These are phyloP conservation scores for Agonopterix subpropinquella DNA, from an alignment of 2,888 invertebrate species.

Conservation along the genomic window DNA sequence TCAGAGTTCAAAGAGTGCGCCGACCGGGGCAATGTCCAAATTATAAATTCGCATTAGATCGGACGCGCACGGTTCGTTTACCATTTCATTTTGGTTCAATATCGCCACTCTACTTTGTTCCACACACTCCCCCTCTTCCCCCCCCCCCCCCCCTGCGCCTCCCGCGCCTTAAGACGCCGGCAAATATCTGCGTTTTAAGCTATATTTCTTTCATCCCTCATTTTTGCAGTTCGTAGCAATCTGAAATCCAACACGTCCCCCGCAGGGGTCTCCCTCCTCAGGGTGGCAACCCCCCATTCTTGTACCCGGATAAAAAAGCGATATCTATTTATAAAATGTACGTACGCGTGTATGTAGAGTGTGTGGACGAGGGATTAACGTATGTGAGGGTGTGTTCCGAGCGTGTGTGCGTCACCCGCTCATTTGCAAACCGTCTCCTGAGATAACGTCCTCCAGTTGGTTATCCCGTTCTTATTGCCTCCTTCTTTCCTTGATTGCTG, in stretches of 20 bases:
- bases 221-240: constrained; percentile 78
- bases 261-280: constrained; percentile 59
- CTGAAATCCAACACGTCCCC: constrained; percentile 77
- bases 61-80: constrained; percentile 76
- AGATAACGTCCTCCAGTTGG: constrained; percentile 73
- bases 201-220: constrained; percentile 78
- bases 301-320: constrained; percentile 75
- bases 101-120: constrained; percentile 76
- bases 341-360: constrained; percentile 57
- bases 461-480: constrained; percentile 73
- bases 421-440: constrained; percentile 76
- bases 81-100: constrained; percentile 76
- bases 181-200: constrained; percentile 78
- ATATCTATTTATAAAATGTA: constrained; percentile 76
- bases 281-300: constrained; percentile 70
- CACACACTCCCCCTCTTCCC: constrained; percentile 64
- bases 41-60: constrained; percentile 77
- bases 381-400: constrained; percentile 37
- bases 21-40: constrained; percentile 70
- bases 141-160: constrained; percentile 37
- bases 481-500: constrained; percentile 70
- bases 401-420: constrained; percentile 59
- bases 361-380: constrained; percentile 62
- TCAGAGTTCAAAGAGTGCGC: constrained; percentile 65
- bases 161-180: constrained; percentile 71